Evolutionary conservation across 2,113 vertebrate genomes (phyloP), one percentile per base, ranked within the genome.

Genomic region (Psittacula cyanocephala): DNA sequence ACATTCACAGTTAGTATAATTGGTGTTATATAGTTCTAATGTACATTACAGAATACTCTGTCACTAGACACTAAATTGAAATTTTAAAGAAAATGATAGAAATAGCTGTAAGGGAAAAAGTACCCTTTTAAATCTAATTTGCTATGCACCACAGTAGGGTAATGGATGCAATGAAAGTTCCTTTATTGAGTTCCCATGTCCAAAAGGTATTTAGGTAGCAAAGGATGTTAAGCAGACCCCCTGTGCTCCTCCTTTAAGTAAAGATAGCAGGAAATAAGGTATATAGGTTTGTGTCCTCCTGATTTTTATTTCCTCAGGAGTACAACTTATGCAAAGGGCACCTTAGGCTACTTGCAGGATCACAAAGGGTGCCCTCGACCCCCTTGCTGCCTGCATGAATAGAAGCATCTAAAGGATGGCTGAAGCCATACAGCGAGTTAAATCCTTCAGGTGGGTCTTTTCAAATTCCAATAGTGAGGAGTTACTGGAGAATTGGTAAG

Each of bases 41-140:
- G 98, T 98, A 98, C 97, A 97, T 98, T 97, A 98, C 98, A 98
- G 98, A 97, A 98, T 98, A 98, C 98, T 98, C 98, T 98, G 98
- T 98, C 98, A 98, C 98, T 97, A 98, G 98, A 98, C 97, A 98
- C 98, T 98, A 99, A 99, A 99, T 99, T 99, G 99, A 99, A 99
- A 98, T 98, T 99, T 98, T 98, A 98, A 98, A 98, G 98, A 98
- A 98, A 99, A 98, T 98, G 98, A 98, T 98, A 97, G 98, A 98
- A 99, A 98, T 98, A 98, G 98, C 98, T 98, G 97, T 98, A 98
- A 98, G 98, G 98, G 97, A 97, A 93, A 98, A 98, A 98, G 98
- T 98, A 98, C 98, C 98, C 98, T 99, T 99, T 99, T 99, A 99
- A 99, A 99, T 99, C 98, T 99, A 99, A 99, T 99, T 99, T 99